A percentile compares a stretch with the other conserved stretches of the same genome.
phyloP scores from a whole-genome alignment of 2,113 vertebrate genomes.

The Platysternon megacephalum region DNA sequence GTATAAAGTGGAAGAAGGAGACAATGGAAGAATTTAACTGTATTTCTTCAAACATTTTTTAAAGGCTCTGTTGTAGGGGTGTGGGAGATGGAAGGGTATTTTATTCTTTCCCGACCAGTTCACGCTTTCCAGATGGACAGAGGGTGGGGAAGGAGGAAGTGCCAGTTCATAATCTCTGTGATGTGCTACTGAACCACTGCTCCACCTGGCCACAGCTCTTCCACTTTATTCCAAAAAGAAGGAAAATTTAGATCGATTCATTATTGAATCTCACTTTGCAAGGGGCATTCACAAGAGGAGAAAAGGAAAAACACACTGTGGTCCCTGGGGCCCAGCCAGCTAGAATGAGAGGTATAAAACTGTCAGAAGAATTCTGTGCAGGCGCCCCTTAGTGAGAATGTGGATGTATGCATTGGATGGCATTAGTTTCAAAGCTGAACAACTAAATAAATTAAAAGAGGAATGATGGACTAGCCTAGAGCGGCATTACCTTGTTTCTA shows the following conservation, averaged over 20 bases:
- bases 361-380: slow-evolving; percentile 45
- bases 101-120: not conserved
- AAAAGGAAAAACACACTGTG: not conserved
- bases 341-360: slow-evolving; percentile 10
- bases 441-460: not conserved
- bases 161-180: not conserved
- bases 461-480: slow-evolving; percentile 43
- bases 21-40: not conserved
- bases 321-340: not conserved
- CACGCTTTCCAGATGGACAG: not conserved
- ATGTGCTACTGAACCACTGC: not conserved
- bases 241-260: not conserved
- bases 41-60: not conserved
- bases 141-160: not conserved
- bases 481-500: slow-evolving; percentile 66
- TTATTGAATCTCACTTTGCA: not conserved
- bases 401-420: slow-evolving; percentile 49
- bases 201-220: not conserved
- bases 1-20: not conserved
- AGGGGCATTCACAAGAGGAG: not conserved
- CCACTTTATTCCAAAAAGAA: not conserved
- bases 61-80: not conserved
- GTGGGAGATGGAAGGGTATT: not conserved
- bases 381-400: slow-evolving; percentile 52
- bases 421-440: slow-evolving; percentile 37